A percentile compares a stretch with the other conserved stretches of the same genome.
Conservation (phyloP, 2,888 invertebrate genomes). For the Ligdia adustata region DNA sequence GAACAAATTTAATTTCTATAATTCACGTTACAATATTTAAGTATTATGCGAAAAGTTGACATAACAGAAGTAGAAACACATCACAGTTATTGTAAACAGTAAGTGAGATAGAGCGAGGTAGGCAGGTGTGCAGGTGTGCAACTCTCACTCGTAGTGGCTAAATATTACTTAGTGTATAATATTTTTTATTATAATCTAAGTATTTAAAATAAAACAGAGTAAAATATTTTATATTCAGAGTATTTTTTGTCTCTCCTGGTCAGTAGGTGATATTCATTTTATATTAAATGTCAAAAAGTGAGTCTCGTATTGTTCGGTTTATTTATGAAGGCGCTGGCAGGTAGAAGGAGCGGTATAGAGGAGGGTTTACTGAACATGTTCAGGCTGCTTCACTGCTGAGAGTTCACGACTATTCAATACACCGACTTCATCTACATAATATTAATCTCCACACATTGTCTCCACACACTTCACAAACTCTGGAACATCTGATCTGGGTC, state of each 20-base stretch:
- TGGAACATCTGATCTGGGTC: no score
- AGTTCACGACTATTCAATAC: no score
- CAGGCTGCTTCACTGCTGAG: no score
- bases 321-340: slow-evolving; percentile 45
- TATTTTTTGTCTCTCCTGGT: slow-evolving; percentile 71
- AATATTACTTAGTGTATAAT: slow-evolving; percentile 73
- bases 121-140: slow-evolving; percentile 50
- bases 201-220: slow-evolving; percentile 79
- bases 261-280: slow-evolving; percentile 51
- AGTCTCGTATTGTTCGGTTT: slow-evolving; percentile 44
- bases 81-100: slow-evolving; percentile 28
- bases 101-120: slow-evolving; percentile 25
- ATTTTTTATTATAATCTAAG: slow-evolving; percentile 78
- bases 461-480: no score
- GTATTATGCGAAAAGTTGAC: not conserved
- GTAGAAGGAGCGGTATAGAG: no score
- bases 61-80: slow-evolving; percentile 15
- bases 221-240: slow-evolving; percentile 71
- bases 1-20: not conserved
- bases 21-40: no score
- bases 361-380: no score
- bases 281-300: slow-evolving; percentile 41
- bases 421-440: no score
- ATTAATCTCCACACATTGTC: no score
- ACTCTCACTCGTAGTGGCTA: slow-evolving; percentile 62